These are phyloP conservation scores for Plagodis pulveraria DNA, from an alignment of 2,888 invertebrate genomes.

Conservation along the genomic window DNA sequence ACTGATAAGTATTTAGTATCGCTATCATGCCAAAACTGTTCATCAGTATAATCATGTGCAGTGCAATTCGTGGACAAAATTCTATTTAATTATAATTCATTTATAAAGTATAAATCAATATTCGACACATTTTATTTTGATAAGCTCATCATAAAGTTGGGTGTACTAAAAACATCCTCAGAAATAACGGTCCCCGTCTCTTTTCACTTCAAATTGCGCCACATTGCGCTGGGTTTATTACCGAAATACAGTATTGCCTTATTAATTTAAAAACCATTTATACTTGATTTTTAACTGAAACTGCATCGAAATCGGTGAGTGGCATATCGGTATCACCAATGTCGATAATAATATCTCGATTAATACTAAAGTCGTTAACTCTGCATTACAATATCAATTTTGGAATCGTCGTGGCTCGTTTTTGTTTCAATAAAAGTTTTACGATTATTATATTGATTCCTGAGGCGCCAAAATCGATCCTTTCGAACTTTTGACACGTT, in stretches of 20 bases:
- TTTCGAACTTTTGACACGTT: slow-evolving; percentile 76
- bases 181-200: slow-evolving; percentile 16
- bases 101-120: too few species aligned
- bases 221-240: slow-evolving; percentile 41
- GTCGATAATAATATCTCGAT: slow-evolving; percentile 37
- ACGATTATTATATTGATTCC: slow-evolving; percentile 70
- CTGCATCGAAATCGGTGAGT: slow-evolving; percentile 29
- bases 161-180: slow-evolving; percentile 9
- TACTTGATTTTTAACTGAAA: slow-evolving; percentile 21
- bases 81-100: too few species aligned
- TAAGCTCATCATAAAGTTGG: neutral
- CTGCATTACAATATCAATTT: slow-evolving; percentile 38
- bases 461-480: slow-evolving; percentile 51
- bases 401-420: slow-evolving; percentile 49
- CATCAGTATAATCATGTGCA: too few species aligned
- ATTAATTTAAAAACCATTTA: slow-evolving; percentile 38
- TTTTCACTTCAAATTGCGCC: slow-evolving; percentile 13
- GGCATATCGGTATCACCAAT: slow-evolving; percentile 35
- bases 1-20: too few species aligned
- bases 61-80: too few species aligned
- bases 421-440: slow-evolving; percentile 68
- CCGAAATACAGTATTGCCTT: slow-evolving; percentile 41
- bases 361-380: slow-evolving; percentile 37
- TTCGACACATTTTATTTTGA: too few species aligned
- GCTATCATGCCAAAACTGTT: too few species aligned